A percentile compares a stretch with the other conserved stretches of the same genome.
Evolutionary conservation across 1,140 invertebrate species (phyloP).

Genomic region (Pemphigus obesinymphae): DNA sequence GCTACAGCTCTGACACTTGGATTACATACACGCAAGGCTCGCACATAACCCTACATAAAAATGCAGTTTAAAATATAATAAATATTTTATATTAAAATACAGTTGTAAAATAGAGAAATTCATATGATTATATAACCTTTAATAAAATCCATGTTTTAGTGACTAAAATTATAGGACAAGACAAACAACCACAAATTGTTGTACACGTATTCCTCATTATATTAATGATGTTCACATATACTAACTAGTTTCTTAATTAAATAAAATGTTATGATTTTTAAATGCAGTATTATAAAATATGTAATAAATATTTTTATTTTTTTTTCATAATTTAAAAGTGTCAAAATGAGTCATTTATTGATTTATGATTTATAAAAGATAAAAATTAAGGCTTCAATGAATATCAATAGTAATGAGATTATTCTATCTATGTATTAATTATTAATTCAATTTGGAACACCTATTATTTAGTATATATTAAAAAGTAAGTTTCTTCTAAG

Average conservation of each 20-base stretch:
- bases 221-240: not conserved
- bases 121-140: too few relatives aligned
- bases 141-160: not conserved
- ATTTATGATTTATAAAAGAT: not conserved
- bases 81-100: not conserved
- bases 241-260: too few relatives aligned
- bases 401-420: not conserved
- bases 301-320: too few relatives aligned
- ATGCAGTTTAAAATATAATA: not conserved
- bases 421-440: too few relatives aligned
- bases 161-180: not conserved
- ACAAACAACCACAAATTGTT: too few relatives aligned
- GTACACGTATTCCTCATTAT: not conserved
- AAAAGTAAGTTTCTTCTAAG: too few relatives aligned
- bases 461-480: too few relatives aligned
- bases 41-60: slow-evolving; percentile 73
- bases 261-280: too few relatives aligned
- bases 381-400: not conserved
- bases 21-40: slow-evolving; percentile 82
- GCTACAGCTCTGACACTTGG: slow-evolving; percentile 82
- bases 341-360: not conserved
- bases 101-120: not conserved
- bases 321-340: not conserved
- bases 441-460: too few relatives aligned
- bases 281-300: too few relatives aligned